Conservation (phyloP, 2,113 vertebrate species). For the Arizona elegans region DNA sequence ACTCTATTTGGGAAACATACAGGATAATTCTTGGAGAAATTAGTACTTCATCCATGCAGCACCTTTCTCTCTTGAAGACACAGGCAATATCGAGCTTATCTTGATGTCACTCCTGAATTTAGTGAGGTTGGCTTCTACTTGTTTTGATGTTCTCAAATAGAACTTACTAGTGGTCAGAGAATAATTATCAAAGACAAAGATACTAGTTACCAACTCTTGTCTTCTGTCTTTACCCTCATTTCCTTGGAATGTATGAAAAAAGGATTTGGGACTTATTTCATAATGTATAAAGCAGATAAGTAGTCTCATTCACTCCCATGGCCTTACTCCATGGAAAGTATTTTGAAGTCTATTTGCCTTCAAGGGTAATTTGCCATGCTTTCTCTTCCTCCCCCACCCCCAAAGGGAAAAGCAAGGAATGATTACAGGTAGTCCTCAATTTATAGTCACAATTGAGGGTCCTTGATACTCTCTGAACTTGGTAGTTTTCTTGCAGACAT, state of each 20-base stretch:
- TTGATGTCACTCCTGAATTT: not conserved
- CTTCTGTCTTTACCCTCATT: not conserved
- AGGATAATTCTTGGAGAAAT: not conserved
- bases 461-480: too few relatives aligned
- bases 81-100: not conserved
- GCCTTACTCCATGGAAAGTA: slow-evolving; percentile 1
- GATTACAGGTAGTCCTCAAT: too few relatives aligned
- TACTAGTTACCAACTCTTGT: not conserved
- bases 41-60: not conserved
- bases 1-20: not conserved
- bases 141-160: not conserved
- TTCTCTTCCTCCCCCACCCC: not conserved
- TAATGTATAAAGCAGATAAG: slow-evolving; percentile 13
- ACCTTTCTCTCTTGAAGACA: not conserved
- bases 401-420: not conserved
- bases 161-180: not conserved
- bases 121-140: not conserved
- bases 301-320: not conserved
- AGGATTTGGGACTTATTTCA: slow-evolving; percentile 16
- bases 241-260: not conserved
- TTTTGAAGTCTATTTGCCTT: not conserved
- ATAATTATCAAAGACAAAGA: not conserved
- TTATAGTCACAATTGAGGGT: too few relatives aligned
- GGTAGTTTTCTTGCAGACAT: too few relatives aligned
- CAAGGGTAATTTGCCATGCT: not conserved